These are phyloP conservation scores for Dendrocopos noguchii DNA, from an alignment of 2,113 vertebrate genomes.

Conservation along the genomic window DNA sequence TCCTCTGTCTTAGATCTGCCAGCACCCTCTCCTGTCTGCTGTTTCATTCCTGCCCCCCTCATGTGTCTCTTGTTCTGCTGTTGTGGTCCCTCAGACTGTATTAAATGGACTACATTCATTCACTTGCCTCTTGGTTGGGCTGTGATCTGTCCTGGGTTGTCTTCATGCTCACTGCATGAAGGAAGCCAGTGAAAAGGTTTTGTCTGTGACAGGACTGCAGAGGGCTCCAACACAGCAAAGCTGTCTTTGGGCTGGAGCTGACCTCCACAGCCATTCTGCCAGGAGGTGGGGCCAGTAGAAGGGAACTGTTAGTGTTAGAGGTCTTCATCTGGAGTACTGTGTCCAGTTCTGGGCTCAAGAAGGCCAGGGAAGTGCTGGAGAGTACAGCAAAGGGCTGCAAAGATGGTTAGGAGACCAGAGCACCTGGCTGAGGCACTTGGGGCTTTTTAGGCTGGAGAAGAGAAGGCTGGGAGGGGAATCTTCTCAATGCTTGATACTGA, in stretches of 20 bases:
- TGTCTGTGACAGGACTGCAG: background rate
- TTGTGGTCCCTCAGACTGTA: background rate
- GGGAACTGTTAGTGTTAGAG: background rate
- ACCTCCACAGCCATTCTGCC: background rate
- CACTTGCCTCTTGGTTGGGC: background rate
- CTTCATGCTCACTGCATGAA: rapidly evolving
- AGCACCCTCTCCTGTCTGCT: rapidly evolving
- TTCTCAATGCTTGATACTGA: too few species aligned
- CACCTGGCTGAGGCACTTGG: too few species aligned
- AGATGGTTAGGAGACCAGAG: too few species aligned
- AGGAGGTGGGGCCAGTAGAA: rapidly evolving
- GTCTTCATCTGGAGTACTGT: background rate
- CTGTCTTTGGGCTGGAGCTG: background rate
- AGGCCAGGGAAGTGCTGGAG: too few species aligned
- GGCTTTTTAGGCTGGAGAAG: too few species aligned
- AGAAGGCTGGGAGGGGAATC: too few species aligned
- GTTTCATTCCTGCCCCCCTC: background rate
- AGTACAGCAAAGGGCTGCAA: too few species aligned
- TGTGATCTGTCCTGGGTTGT: background rate
- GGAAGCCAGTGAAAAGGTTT: too few species aligned
- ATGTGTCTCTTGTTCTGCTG: background rate
- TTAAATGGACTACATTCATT: constrained; percentile 24
- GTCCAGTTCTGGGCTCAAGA: too few species aligned
- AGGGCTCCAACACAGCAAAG: background rate
- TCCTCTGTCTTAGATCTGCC: background rate